Base-by-base conservation (phyloP, 2,797 vertebrate genomes). In the Coranthus polyacanthus region DNA sequence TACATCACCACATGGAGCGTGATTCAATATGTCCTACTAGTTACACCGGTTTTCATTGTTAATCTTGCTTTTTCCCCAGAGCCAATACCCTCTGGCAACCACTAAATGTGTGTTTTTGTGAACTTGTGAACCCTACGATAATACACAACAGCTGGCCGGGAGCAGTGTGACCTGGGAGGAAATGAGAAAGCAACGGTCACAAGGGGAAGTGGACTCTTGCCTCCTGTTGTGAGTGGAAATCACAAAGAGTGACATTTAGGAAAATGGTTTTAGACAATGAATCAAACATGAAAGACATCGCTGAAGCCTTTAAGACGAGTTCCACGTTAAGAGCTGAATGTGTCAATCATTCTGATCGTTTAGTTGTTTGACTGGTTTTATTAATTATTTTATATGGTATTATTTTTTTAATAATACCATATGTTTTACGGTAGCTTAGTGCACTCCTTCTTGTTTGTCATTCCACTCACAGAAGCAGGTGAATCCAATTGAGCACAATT, bases 71-170 rank as follows among this genome's bases (percentile, higher is more conserved):
- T 58, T 37, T 36, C 70, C 62, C 77, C 53, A 24, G 39, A 69
- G 79, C 62, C 29, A 18, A 61, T 56, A 66, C 52, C 80, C 72
- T 73, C 53, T 18, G 69, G 83, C 74, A 46, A 73, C 54, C 39
- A 36, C 18, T 82, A 69, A 72, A 75, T 78, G 70, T 18, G 0
- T 74, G 75, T 75, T 80, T 63, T 50, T 7, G 44, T 88, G 76
- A 88, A 90, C 88, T 84, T 81, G 29, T 88, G 86, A 89, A 87
- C 86, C 78, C 58, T 53, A 55, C 49, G 54, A 57, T 79, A 75
- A 72, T 22, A 50, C 61, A 62, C 49, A 67, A 12, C 20, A 51
- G 20, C 8, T 56, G 69, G 62, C 61, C 1, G 4, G 6, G 55
- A 51, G 75, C 52, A 47, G 18, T 4, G 49, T 37, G 69, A 64